Evolutionary conservation across 2,888 invertebrate genomes (phyloP), one percentile per base, ranked within the genome.

Genomic region (Lithosia quadra): DNA sequence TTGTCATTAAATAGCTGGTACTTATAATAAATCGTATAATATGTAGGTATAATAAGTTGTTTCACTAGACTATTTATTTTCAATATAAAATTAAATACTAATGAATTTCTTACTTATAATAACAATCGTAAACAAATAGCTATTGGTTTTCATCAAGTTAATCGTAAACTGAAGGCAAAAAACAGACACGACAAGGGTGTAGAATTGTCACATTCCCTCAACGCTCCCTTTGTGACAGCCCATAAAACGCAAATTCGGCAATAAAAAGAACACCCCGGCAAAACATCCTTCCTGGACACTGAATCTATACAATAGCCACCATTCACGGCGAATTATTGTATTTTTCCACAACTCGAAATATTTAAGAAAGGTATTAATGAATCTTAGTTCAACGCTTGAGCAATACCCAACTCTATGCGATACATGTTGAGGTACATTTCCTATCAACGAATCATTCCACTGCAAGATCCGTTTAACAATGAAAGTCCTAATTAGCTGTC

Each of bases 171-270:
- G 76, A 79, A 84, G 79, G 79, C 84, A 88, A 86, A 85, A 82
- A 83, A 83, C 82, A 90, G 82, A 86, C 78, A 79, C 81, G 86
- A 88, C 85, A 87, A 86, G 86, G 87, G 86, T 87, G 88, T 88
- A 85, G 81, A 89, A 83, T 88, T 92, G 91, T 91, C 93, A 93
- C 91, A 91, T 89, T 90, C 86, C 84, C 86, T 88, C 86, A 87
- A 81, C 84, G 82, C 85, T 89, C 92, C 91, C 92, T 91, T 86
- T 87, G 90, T 85, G 89, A 91, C 90, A 88, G 88, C 82, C 92
- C 88, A 94, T 95, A 94, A 95, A 95, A 95, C 94, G 94, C 94
- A 94, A 94, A 95, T 94, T 94, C 87, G 87, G 90, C 93, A 92
- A 93, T 94, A 95, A 95, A 94, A 94, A 91, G 91, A 92, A 91